Conservation (phyloP, 23 tunicate genomes). For the Pegea sp. region DNA sequence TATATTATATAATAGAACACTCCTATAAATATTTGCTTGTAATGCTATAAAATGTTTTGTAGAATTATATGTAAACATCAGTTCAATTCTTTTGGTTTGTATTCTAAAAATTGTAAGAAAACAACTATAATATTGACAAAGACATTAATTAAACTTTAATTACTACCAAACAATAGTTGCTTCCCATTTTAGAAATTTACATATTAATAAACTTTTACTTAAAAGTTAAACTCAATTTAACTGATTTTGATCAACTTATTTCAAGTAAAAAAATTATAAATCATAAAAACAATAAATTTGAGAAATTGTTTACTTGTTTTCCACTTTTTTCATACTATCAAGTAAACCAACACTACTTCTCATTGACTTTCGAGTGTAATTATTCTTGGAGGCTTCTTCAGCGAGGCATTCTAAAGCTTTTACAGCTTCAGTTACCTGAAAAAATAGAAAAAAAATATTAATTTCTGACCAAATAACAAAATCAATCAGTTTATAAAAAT, state of each 20-base stretch:
- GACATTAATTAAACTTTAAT: too few species aligned
- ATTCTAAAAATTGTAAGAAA: too few species aligned
- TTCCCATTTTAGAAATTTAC: too few species aligned
- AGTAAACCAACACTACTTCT: slow-evolving; percentile 42
- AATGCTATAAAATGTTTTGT: too few species aligned
- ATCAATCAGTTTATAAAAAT: background rate
- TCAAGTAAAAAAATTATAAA: background rate
- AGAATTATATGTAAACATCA: too few species aligned
- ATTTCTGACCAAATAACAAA: background rate
- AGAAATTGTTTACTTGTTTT: slow-evolving; percentile 17
- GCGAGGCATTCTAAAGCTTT: slow-evolving; percentile 54
- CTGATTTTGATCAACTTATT: background rate
- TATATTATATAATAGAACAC: too few species aligned
- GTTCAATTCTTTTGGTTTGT: too few species aligned
- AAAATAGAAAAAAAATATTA: background rate
- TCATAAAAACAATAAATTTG: background rate
- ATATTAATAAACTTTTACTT: too few species aligned
- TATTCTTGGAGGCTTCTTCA: slow-evolving; percentile 52
- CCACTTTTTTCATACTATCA: slow-evolving; percentile 49
- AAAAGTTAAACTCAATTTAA: too few species aligned
- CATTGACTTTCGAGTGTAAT: slow-evolving; percentile 15
- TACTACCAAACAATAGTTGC: too few species aligned
- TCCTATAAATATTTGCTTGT: too few species aligned
- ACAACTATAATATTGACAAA: too few species aligned
- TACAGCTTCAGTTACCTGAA: slow-evolving; percentile 58